These are phyloP conservation scores for Trematocara variabile DNA, from an alignment of 2,113 vertebrate genomes.

Conservation along the genomic window DNA sequence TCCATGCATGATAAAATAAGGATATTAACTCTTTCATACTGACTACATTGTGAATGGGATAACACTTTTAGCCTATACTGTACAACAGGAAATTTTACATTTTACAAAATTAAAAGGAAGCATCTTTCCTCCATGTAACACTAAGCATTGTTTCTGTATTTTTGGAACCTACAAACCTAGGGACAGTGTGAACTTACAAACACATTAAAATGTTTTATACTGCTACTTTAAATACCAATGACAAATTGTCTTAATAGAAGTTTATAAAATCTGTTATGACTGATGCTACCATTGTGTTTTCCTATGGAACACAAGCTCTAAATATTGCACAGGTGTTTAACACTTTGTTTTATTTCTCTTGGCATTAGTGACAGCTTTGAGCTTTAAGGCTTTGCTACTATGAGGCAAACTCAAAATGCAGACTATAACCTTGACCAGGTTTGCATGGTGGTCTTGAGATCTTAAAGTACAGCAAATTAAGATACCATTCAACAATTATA, in stretches of 20 bases:
- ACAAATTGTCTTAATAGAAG: not conserved
- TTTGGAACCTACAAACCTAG: not conserved
- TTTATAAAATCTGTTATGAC: not conserved
- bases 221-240: not conserved
- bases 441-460: not conserved
- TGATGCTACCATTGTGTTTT: not conserved
- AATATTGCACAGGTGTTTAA: not conserved
- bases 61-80: not conserved
- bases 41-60: not conserved
- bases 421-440: not conserved
- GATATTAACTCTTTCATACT: not conserved
- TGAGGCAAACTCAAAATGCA: not conserved
- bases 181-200: not conserved
- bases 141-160: not conserved
- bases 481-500: not conserved
- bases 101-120: not conserved
- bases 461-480: not conserved
- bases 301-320: not conserved
- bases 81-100: not conserved
- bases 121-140: not conserved
- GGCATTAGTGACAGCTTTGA: not conserved
- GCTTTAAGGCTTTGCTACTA: not conserved
- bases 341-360: not conserved
- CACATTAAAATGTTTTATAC: not conserved
- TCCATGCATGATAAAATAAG: not conserved